Percentiles rank a stretch among this genome's conserved stretches.
phyloP scores from a whole-genome alignment of 2,888 invertebrate genomes.

The Vanessa cardui region DNA sequence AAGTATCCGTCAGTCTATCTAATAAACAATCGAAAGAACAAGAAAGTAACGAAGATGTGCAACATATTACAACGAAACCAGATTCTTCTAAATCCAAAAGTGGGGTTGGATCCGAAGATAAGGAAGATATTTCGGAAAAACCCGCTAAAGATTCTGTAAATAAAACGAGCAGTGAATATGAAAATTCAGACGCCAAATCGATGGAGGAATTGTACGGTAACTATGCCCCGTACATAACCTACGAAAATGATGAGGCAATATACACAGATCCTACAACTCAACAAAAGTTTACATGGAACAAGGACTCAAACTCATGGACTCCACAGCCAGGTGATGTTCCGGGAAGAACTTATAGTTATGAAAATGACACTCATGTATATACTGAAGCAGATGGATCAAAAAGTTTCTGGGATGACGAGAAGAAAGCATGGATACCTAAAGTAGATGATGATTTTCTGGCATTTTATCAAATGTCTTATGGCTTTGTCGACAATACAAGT shows the following conservation, averaged over 20 bases:
- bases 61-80: not conserved
- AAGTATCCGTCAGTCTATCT: not conserved
- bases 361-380: constrained; percentile 90
- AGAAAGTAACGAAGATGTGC: constrained; percentile 11
- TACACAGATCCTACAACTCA: constrained; percentile 89
- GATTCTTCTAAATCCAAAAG: not conserved
- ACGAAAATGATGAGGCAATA: constrained; percentile 87
- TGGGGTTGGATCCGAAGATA: constrained; percentile 3
- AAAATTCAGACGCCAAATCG: constrained; percentile 11
- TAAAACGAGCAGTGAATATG: not conserved
- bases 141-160: not conserved
- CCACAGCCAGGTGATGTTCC: constrained; percentile 52
- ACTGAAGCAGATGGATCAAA: constrained; percentile 94
- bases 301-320: constrained; percentile 77
- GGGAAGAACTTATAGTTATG: constrained; percentile 84
- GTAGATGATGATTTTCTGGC: constrained; percentile 98
- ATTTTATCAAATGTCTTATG: constrained; percentile 97
- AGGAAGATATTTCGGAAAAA: not conserved
- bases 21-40: constrained; percentile 7
- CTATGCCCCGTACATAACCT: constrained; percentile 85
- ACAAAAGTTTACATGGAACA: constrained; percentile 86
- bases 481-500: constrained; percentile 86
- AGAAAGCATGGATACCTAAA: constrained; percentile 98
- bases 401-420: constrained; percentile 95
- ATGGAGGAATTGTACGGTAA: constrained; percentile 55